Evolutionary conservation across 2,797 vertebrate genomes (phyloP).

Genomic region (Crax fasciolata): DNA sequence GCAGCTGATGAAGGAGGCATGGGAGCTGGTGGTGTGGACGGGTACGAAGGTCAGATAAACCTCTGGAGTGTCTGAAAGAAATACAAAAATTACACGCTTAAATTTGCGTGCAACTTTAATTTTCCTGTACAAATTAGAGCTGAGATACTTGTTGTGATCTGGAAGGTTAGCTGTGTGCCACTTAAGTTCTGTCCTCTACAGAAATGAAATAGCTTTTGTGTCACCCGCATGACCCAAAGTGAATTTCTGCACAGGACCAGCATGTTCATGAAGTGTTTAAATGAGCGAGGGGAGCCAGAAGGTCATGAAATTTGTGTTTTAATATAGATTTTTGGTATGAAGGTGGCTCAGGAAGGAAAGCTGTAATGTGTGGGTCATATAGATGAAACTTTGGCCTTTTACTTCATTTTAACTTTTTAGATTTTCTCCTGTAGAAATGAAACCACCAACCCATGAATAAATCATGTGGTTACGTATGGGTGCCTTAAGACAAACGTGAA

Average conservation of each 20-base stretch:
- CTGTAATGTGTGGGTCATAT: neutral
- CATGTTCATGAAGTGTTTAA: neutral
- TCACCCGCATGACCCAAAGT: neutral
- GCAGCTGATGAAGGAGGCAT: neutral
- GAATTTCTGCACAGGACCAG: constrained; percentile 1
- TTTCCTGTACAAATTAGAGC: neutral
- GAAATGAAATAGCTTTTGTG: constrained; percentile 38
- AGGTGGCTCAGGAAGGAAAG: neutral
- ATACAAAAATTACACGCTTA: neutral
- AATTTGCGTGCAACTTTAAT: neutral
- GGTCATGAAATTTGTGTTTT: constrained; percentile 39
- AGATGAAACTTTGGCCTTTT: constrained; percentile 27
- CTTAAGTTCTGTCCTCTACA: neutral
- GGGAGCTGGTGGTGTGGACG: neutral
- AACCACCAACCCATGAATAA: neutral
- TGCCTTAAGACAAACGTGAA: neutral
- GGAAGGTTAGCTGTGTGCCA: neutral
- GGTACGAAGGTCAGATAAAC: neutral
- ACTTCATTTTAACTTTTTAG: neutral
- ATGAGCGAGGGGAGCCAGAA: constrained; percentile 21
- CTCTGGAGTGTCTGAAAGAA: neutral
- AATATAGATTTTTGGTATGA: constrained; percentile 30
- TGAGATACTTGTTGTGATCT: constrained; percentile 19
- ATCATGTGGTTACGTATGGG: neutral
- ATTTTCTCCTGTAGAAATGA: neutral